Evolutionary conservation across 2,797 vertebrate species (phyloP).

Genomic region (Eurystomus glaucurus): DNA sequence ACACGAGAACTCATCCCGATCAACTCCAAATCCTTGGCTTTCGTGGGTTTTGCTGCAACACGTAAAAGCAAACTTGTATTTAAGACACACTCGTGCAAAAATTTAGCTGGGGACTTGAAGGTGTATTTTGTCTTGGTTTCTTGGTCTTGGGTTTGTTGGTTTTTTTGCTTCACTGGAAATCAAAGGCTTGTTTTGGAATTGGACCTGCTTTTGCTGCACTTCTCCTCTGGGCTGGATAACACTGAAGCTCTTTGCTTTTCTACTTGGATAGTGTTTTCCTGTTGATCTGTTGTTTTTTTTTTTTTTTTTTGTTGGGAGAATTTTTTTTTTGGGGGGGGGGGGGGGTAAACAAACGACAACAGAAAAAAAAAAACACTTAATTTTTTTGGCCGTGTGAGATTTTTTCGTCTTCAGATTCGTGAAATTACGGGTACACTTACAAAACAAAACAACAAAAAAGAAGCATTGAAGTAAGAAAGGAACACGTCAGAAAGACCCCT

Average conservation of each 20-base stretch:
- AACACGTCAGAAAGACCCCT: conserved; percentile 76
- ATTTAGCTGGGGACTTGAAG: conserved; percentile 57
- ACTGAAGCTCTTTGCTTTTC: conserved; percentile 73
- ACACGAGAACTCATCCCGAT: conserved; percentile 45
- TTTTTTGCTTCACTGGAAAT: conserved; percentile 69
- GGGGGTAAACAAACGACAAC: conserved; percentile 15
- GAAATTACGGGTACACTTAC: conserved; percentile 80
- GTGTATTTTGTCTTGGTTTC: conserved; percentile 56
- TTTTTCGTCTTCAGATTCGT: conserved; percentile 73
- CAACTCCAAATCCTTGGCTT: conserved; percentile 57
- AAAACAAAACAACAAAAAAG: background rate
- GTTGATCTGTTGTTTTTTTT: conserved; percentile 53
- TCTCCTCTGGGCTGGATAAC: conserved; percentile 78
- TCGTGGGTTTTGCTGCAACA: conserved; percentile 70
- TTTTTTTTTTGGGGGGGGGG: background rate
- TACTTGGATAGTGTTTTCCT: conserved; percentile 70
- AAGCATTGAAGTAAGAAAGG: conserved; percentile 63
- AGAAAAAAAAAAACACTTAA: background rate
- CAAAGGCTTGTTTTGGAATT: conserved; percentile 64
- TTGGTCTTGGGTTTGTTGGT: background rate
- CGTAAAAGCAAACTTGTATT: conserved; percentile 61
- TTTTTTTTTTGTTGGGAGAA: conserved; percentile 57
- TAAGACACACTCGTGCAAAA: conserved; percentile 64
- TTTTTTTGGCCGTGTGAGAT: conserved; percentile 75
- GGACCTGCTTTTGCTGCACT: conserved; percentile 78